phyloP scores from a whole-genome alignment of 2,888 invertebrate species.

The Omphaloscelis lunosa region DNA sequence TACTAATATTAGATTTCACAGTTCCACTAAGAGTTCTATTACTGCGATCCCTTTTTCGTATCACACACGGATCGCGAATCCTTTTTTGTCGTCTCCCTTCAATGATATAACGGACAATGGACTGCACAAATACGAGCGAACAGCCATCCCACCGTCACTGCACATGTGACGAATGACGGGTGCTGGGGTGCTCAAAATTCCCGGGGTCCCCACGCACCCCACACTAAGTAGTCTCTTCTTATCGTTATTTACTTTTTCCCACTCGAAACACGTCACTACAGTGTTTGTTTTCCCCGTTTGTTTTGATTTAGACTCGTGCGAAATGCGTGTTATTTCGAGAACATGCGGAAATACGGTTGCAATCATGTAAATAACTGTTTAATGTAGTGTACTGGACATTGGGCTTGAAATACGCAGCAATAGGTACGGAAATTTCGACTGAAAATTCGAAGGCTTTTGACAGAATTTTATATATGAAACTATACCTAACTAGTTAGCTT shows the following conservation, averaged over 20 bases:
- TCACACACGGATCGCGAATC: conserved; percentile 36
- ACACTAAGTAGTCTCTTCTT: conserved; percentile 63
- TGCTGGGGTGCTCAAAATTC: conserved; percentile 60
- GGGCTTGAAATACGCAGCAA: not conserved
- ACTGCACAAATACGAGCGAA: conserved; percentile 49
- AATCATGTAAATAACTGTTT: conserved; percentile 28
- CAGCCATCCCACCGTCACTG: conserved; percentile 65
- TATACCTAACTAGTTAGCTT: not conserved
- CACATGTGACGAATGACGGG: conserved; percentile 78
- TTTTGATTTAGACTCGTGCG: conserved; percentile 51
- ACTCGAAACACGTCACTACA: conserved; percentile 52
- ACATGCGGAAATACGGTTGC: conserved; percentile 4
- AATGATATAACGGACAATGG: conserved; percentile 62
- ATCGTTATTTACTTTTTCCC: conserved; percentile 67
- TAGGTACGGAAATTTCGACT: not conserved
- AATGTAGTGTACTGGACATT: conserved; percentile 18
- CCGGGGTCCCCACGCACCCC: conserved; percentile 61
- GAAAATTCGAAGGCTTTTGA: not conserved
- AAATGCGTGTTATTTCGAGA: conserved; percentile 18
- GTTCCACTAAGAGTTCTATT: conserved; percentile 38
- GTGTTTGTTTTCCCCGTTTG: conserved; percentile 55
- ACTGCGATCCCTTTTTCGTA: conserved; percentile 33
- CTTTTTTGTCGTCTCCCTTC: conserved; percentile 52
- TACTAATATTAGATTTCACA: conserved; percentile 41
- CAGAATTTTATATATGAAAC: not conserved